Conservation (phyloP, 2,797 vertebrate species). For the Catostomus latipinnis region DNA sequence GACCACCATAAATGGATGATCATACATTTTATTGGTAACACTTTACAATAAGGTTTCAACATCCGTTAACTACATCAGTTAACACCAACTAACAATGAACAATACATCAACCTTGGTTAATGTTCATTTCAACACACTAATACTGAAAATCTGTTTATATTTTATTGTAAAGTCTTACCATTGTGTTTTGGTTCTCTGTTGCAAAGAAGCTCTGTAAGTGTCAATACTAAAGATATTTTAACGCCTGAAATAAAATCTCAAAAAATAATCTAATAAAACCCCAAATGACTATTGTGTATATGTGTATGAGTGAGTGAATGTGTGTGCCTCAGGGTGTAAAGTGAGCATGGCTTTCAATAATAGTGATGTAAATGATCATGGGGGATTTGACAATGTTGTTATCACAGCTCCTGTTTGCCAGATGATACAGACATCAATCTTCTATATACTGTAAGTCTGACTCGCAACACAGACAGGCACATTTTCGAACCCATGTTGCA, state of each 20-base stretch:
- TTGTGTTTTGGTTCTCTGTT: not conserved
- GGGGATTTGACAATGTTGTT: slow-evolving; percentile 5
- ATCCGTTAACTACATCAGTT: too few relatives aligned
- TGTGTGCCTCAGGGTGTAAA: slow-evolving; percentile 22
- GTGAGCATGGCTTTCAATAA: slow-evolving; percentile 21
- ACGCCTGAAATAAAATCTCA: not conserved
- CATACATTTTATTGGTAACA: not conserved
- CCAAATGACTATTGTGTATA: not conserved
- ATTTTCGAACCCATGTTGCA: not conserved
- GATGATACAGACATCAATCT: slow-evolving; percentile 36
- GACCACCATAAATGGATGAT: not conserved
- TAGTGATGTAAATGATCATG: slow-evolving; percentile 20
- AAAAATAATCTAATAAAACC: not conserved
- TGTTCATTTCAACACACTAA: too few relatives aligned
- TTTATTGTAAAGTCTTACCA: too few relatives aligned
- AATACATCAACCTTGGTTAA: too few relatives aligned
- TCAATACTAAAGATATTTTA: not conserved
- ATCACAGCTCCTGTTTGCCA: slow-evolving; percentile 26
- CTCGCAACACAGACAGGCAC: not conserved
- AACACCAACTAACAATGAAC: too few relatives aligned
- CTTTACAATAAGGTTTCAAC: not conserved
- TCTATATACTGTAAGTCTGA: too few relatives aligned
- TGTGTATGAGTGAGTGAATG: too few relatives aligned
- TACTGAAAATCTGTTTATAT: too few relatives aligned
- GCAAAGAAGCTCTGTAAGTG: not conserved